A percentile compares a stretch with the other conserved stretches of the same genome.
Conservation (phyloP, 2,113 vertebrate genomes). For the Hylia prasina region DNA sequence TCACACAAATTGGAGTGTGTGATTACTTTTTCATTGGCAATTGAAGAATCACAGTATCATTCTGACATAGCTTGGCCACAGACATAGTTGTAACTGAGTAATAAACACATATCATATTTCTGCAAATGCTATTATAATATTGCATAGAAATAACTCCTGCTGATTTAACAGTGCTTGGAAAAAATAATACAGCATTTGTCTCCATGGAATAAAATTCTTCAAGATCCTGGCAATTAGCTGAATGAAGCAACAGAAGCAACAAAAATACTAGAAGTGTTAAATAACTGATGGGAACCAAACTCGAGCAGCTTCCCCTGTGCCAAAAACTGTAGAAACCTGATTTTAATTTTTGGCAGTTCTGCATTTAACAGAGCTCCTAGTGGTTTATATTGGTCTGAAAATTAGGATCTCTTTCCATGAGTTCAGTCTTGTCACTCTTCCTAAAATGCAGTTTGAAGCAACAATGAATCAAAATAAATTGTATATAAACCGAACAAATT, state of each 20-base stretch:
- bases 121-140: neutral
- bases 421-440: neutral
- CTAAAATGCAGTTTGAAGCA: neutral
- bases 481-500: neutral
- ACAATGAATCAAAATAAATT: neutral
- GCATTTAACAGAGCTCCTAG: neutral
- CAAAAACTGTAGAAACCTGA: neutral
- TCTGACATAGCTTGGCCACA: neutral
- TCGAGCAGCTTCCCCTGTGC: neutral
- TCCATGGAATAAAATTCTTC: neutral
- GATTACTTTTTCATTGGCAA: neutral
- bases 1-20: neutral
- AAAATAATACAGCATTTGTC: constrained; percentile 1
- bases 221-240: constrained; percentile 20
- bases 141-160: neutral
- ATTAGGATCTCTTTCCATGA: neutral
- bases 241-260: constrained; percentile 38
- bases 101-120: neutral
- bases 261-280: constrained; percentile 15
- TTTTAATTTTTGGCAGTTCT: neutral
- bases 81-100: neutral
- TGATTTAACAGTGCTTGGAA: constrained; percentile 36
- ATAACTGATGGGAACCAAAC: constrained; percentile 15
- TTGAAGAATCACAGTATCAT: neutral
- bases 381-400: neutral